A percentile compares a stretch with the other conserved stretches of the same genome.
phyloP scores from a whole-genome alignment of 1,140 invertebrate species.

The Anastrepha ludens region DNA sequence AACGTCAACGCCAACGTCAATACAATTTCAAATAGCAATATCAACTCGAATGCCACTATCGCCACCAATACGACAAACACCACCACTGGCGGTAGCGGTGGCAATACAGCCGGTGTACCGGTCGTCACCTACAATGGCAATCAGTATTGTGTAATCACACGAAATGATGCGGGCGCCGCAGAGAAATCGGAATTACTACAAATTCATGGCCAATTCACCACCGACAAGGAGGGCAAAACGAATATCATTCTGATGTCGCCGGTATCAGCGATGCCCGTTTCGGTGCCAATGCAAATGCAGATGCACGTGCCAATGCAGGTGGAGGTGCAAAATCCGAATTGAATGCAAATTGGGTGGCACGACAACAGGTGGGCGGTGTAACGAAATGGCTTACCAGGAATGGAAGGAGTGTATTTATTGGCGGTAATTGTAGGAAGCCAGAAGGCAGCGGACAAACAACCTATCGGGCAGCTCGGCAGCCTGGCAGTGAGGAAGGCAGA shows the following conservation, averaged over 20 bases:
- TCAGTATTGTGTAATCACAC: slow-evolving; percentile 71
- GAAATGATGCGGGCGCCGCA: slow-evolving; percentile 60
- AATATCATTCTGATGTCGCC: slow-evolving; percentile 72
- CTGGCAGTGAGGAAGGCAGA: background rate
- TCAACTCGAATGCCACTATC: slow-evolving; percentile 60
- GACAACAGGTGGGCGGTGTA: background rate
- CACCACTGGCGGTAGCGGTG: slow-evolving; percentile 65
- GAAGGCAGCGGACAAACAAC: background rate
- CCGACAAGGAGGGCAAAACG: slow-evolving; percentile 60
- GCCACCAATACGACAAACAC: background rate
- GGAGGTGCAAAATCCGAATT: slow-evolving; percentile 54
- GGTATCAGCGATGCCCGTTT: slow-evolving; percentile 62
- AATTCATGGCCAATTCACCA: slow-evolving; percentile 52
- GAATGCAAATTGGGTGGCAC: background rate
- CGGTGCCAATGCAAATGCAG: slow-evolving; percentile 56
- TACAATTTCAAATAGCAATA: slow-evolving; percentile 65
- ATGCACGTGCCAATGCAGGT: slow-evolving; percentile 49
- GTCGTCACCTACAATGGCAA: slow-evolving; percentile 72
- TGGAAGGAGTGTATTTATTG: background rate
- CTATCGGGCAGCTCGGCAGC: background rate
- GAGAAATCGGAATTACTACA: slow-evolving; percentile 57
- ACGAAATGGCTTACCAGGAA: slow-evolving; percentile 13
- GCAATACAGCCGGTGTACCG: slow-evolving; percentile 61
- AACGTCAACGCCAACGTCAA: slow-evolving; percentile 20
- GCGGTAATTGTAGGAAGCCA: slow-evolving; percentile 39